phyloP scores from a whole-genome alignment of 2,113 vertebrate genomes.

The Zootoca vivipara region DNA sequence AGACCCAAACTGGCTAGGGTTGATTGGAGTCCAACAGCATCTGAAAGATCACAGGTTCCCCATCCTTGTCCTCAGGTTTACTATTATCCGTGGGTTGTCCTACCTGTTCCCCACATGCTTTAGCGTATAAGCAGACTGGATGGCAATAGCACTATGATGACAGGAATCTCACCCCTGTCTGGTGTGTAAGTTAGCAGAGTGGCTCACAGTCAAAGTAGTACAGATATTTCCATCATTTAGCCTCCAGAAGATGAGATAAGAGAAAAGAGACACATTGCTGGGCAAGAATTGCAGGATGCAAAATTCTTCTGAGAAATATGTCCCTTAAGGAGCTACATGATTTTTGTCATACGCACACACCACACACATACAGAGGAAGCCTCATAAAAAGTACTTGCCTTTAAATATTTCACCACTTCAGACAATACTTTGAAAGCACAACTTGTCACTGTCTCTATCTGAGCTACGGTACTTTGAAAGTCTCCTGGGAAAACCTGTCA shows the following conservation, averaged over 20 bases:
- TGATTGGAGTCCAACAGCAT: background rate
- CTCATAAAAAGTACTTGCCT: conserved; percentile 28
- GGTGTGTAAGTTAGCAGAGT: background rate
- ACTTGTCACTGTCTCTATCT: conserved; percentile 5
- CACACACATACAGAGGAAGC: background rate
- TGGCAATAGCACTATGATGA: background rate
- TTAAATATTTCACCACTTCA: conserved; percentile 49
- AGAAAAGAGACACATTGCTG: background rate
- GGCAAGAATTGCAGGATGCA: background rate
- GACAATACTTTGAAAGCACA: conserved; percentile 25
- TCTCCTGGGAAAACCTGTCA: background rate
- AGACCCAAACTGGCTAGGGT: background rate
- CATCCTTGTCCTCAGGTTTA: background rate
- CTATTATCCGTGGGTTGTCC: background rate
- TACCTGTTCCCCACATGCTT: background rate
- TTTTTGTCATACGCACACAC: background rate
- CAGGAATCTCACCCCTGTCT: background rate
- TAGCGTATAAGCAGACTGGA: background rate
- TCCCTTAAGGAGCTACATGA: background rate
- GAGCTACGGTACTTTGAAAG: conserved; percentile 10
- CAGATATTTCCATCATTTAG: background rate
- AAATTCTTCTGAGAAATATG: background rate
- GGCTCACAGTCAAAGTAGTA: background rate
- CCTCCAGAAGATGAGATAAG: background rate
- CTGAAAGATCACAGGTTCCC: background rate